A percentile compares a stretch with the other conserved stretches of the same genome.
phyloP scores from a whole-genome alignment of 1,140 invertebrate species.

The Micrasema longulum region DNA sequence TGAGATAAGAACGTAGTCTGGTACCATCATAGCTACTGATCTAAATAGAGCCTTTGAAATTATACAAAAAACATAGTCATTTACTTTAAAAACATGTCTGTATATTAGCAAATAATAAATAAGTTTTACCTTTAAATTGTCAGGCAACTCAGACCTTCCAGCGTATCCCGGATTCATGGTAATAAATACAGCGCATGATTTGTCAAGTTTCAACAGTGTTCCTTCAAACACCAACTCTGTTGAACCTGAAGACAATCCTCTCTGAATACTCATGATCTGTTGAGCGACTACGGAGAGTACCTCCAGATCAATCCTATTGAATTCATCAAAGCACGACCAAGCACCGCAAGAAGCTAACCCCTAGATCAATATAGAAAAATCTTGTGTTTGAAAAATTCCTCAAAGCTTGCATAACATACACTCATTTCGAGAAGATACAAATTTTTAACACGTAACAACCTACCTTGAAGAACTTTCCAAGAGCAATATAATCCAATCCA shows the following conservation, averaged over 20 bases:
- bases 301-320: slow-evolving; percentile 86
- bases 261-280: slow-evolving; percentile 86
- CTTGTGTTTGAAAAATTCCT: too few species aligned
- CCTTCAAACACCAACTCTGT: slow-evolving; percentile 89
- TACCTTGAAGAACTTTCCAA: slow-evolving; percentile 61
- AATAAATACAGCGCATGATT: slow-evolving; percentile 94
- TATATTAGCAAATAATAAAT: background rate
- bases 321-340: slow-evolving; percentile 98
- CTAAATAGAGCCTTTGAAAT: slow-evolving; percentile 84
- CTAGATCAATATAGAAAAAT: too few species aligned
- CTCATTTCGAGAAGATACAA: background rate
- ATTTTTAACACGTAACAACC: background rate
- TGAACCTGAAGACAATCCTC: slow-evolving; percentile 81
- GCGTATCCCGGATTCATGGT: slow-evolving; percentile 98
- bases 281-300: slow-evolving; percentile 94
- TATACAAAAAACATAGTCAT: slow-evolving; percentile 2
- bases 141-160: slow-evolving; percentile 89
- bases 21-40: slow-evolving; percentile 98
- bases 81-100: background rate
- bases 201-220: slow-evolving; percentile 86
- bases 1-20: slow-evolving; percentile 94
- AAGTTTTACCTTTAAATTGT: slow-evolving; percentile 86
- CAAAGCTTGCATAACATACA: background rate
- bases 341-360: slow-evolving; percentile 94
- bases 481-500: slow-evolving; percentile 99